These are phyloP conservation scores for Anguilla anguilla DNA, from an alignment of 2,797 vertebrate genomes.

Conservation along the genomic window DNA sequence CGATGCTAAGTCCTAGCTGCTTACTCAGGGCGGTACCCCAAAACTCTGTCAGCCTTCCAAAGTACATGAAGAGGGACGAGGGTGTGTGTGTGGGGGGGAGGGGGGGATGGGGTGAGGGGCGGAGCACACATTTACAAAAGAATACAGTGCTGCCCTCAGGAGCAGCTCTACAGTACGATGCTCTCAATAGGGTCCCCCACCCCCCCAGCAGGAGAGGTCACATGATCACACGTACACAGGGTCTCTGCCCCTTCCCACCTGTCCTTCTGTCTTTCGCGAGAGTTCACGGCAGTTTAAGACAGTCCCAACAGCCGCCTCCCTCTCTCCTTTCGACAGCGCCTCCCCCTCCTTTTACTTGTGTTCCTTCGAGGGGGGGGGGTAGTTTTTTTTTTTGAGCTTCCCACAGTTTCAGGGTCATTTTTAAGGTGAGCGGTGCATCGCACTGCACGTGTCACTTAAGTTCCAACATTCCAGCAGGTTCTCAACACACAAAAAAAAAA, in stretches of 20 bases:
- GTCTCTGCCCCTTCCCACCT: background rate
- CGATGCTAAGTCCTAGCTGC: slow-evolving; percentile 11
- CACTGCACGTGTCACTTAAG: background rate
- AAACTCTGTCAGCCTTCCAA: slow-evolving; percentile 66
- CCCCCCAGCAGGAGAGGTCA: background rate
- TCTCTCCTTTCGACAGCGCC: background rate
- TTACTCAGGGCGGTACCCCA: slow-evolving; percentile 69
- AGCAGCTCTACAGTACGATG: background rate
- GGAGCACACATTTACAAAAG: slow-evolving; percentile 72
- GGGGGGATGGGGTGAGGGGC: slow-evolving; percentile 47
- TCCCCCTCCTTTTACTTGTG: background rate
- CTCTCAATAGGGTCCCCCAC: background rate
- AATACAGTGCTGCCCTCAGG: slow-evolving; percentile 57
- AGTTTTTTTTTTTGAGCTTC: background rate
- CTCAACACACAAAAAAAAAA: background rate
- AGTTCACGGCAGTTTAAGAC: background rate
- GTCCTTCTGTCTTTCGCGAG: background rate
- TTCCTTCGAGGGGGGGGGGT: background rate
- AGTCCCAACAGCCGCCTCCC: background rate
- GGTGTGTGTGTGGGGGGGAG: slow-evolving; percentile 42
- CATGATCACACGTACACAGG: background rate
- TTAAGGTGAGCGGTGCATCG: background rate
- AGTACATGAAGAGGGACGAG: slow-evolving; percentile 57
- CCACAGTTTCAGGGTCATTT: background rate
- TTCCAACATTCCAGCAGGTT: background rate